A percentile compares a stretch with the other conserved stretches of the same genome.
phyloP scores from a whole-genome alignment of 2,113 vertebrate genomes.

The Symphodus melops region DNA sequence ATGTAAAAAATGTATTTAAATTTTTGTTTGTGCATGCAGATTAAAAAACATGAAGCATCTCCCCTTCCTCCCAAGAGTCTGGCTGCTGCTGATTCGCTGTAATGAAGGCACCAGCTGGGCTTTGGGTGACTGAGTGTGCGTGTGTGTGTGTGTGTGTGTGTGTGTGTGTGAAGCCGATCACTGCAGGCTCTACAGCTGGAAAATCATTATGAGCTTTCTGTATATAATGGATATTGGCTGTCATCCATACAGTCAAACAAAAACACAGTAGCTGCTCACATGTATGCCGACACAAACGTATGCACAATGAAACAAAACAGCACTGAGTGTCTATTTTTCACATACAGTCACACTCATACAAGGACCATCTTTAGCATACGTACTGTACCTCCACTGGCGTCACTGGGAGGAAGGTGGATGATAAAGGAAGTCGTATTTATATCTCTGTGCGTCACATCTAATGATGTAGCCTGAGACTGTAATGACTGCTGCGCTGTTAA shows the following conservation, averaged over 20 bases:
- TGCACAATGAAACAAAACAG: background rate
- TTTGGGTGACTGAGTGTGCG: slow-evolving; percentile 8
- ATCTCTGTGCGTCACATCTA: slow-evolving; percentile 35
- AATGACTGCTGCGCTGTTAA: slow-evolving; percentile 23
- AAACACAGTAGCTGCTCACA: slow-evolving; percentile 10
- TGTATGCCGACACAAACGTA: background rate
- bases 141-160: slow-evolving; percentile 9
- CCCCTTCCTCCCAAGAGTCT: slow-evolving; percentile 25
- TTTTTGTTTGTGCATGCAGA: background rate
- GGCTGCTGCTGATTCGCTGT: slow-evolving; percentile 39
- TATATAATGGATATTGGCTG: slow-evolving; percentile 41
- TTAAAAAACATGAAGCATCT: slow-evolving; percentile 15
- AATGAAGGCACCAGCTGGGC: slow-evolving; percentile 57
- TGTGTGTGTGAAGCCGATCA: slow-evolving; percentile 24
- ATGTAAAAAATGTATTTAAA: background rate
- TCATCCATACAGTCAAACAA: slow-evolving; percentile 20
- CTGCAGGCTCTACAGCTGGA: slow-evolving; percentile 62
- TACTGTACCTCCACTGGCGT: background rate
- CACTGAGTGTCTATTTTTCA: background rate
- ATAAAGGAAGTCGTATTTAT: slow-evolving; percentile 59
- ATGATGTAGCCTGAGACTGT: slow-evolving; percentile 32
- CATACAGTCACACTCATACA: background rate
- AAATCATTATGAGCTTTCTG: slow-evolving; percentile 56
- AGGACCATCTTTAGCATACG: background rate
- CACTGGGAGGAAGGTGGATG: slow-evolving; percentile 35